These are phyloP conservation scores for Alloscopus bannaensis DNA, from an alignment of 2,888 invertebrate genomes.

Conservation along the genomic window DNA sequence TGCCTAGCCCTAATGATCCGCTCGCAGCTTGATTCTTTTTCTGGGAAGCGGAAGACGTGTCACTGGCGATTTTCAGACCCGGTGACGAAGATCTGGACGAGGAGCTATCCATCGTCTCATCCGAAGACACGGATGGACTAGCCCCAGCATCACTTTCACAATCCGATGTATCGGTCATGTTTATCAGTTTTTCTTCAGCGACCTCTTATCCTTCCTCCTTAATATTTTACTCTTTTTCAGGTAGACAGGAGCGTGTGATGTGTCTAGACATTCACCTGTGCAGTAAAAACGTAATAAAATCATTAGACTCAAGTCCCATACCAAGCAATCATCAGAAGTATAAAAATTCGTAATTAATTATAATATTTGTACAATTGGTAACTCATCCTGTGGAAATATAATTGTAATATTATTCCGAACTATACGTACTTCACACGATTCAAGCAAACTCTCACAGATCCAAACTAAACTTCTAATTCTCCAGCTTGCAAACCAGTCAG, in stretches of 20 bases:
- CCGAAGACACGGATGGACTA: slow-evolving; percentile 55
- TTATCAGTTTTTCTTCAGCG: not conserved
- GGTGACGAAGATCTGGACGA: slow-evolving; percentile 29
- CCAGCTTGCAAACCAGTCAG: too few relatives aligned
- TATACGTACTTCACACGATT: too few relatives aligned
- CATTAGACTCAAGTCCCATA: too few relatives aligned
- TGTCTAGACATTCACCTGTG: not conserved
- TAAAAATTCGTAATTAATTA: too few relatives aligned
- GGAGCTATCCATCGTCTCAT: slow-evolving; percentile 34
- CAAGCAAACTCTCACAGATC: too few relatives aligned
- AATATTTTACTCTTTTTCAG: not conserved
- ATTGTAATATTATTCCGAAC: too few relatives aligned
- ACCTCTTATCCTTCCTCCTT: not conserved
- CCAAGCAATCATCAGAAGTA: too few relatives aligned
- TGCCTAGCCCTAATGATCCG: not conserved
- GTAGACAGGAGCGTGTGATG: not conserved
- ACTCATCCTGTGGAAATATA: too few relatives aligned
- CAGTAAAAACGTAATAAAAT: too few relatives aligned
- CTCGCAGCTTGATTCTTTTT: not conserved
- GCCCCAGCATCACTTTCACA: slow-evolving; percentile 62
- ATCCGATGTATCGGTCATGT: slow-evolving; percentile 49
- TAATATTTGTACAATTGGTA: too few relatives aligned
- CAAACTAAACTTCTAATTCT: too few relatives aligned
- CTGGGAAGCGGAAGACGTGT: too few relatives aligned
- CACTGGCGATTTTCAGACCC: slow-evolving; percentile 35